Evolutionary conservation across 2,888 invertebrate genomes (phyloP), one percentile per base, ranked within the genome.

Genomic region (Apantesis nais): DNA sequence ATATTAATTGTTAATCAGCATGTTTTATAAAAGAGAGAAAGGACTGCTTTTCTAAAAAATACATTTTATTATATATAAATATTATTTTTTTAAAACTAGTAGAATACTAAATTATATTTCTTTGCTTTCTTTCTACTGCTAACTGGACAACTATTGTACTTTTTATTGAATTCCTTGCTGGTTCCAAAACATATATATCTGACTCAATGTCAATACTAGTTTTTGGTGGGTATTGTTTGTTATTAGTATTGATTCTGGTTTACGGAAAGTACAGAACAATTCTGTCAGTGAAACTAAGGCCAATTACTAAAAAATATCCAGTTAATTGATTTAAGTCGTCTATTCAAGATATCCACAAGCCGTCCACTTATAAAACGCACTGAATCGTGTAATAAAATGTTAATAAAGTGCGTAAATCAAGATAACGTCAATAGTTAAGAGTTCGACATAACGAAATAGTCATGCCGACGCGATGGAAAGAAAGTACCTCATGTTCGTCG

Each of bases 361-460:
- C 79, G 83, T 83, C 79, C 87, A 85, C 82, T 86, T 85, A 88
- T 83, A 83, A 86, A 88, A 91, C 85, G 85, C 86, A 83, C 87
- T 89, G 88, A 87, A 86, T 89, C 87, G 86, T 86, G 86, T 92
- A 91, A 92, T 93, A 93, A 92, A 93, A 93, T 93, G 91, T 92
- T 92, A 92, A 93, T 93, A 92, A 93, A 92, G 89, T 85, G 86
- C 87, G 90, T 93, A 93, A 93, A 93, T 93, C 93, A 93, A 93
- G 93, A 93, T 93, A 93, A 90, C 90, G 92, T 93, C 93, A 90
- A 91, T 90, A 91, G 91, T 90, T 91, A 90, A 90, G 89, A 89
- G 88, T 89, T 87, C 85, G 89, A 91, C 86, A 90, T 89, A 88
- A 91, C 90, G 88, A 89, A 90, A 92, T 90, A 90, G 91, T 90